Percentiles rank a stretch among this genome's conserved stretches.
Evolutionary conservation across 2,113 vertebrate species (phyloP).

Genomic region (Ceratotherium simum): DNA sequence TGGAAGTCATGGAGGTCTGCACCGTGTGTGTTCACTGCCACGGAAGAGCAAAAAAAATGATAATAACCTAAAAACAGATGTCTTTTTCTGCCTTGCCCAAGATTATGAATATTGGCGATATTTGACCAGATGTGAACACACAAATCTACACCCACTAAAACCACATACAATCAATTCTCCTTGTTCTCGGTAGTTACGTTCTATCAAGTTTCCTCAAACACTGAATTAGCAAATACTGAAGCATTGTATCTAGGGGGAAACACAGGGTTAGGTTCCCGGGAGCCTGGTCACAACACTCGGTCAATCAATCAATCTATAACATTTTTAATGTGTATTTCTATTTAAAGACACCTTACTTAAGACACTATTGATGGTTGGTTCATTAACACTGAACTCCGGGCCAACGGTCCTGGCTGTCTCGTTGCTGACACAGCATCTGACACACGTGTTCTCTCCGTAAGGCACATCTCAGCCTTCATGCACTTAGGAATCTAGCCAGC

Average conservation of each 20-base stretch:
- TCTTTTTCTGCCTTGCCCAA: background rate
- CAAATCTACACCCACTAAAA: background rate
- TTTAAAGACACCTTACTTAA: background rate
- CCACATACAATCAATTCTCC: background rate
- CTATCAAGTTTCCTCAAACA: background rate
- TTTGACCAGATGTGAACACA: background rate
- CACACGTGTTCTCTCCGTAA: background rate
- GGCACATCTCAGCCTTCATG: background rate
- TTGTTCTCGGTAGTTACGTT: background rate
- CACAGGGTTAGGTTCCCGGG: background rate
- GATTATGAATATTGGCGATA: background rate
- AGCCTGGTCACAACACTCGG: background rate
- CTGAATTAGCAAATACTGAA: background rate
- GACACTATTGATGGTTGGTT: background rate
- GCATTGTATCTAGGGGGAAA: background rate
- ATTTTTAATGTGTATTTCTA: background rate
- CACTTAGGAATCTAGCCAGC: background rate
- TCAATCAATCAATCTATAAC: background rate
- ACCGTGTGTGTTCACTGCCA: background rate
- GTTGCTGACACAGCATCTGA: background rate
- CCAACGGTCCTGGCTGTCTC: background rate
- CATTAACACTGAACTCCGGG: background rate
- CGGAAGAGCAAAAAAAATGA: background rate
- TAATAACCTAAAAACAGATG: constrained; percentile 19
- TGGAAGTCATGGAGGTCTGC: background rate